Evolutionary conservation across 2,888 invertebrate species (phyloP).

Genomic region (Orthonychiurus folsomi): DNA sequence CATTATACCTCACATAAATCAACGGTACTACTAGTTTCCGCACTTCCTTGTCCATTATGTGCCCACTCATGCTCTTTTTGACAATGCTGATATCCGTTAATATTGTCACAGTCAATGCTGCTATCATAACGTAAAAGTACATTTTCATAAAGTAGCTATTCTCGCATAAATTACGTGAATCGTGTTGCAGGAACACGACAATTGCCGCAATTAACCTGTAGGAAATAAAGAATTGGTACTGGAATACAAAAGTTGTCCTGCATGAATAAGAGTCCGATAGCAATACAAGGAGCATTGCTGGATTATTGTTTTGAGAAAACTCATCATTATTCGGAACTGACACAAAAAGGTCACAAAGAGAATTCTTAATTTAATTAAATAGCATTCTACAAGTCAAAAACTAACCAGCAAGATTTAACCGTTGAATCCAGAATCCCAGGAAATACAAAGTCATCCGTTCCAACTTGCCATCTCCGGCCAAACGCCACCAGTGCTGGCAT

Average conservation of each 20-base stretch:
- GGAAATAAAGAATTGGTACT: too few species aligned
- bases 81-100: neutral
- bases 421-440: conserved; percentile 42
- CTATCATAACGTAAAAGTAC: conserved; percentile 5
- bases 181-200: neutral
- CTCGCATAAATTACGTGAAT: neutral
- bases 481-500: conserved; percentile 51
- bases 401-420: conserved; percentile 8
- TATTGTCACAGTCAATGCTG: neutral
- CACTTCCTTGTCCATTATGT: neutral
- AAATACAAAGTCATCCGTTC: conserved; percentile 51
- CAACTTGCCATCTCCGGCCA: conserved; percentile 49
- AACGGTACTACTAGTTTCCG: neutral
- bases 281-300: neutral
- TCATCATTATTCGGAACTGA: too few species aligned
- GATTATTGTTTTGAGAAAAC: too few species aligned
- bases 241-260: too few species aligned
- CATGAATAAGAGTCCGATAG: neutral
- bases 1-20: conserved; percentile 5
- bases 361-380: too few species aligned
- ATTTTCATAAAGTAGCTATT: neutral
- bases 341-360: too few species aligned
- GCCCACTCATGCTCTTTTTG: neutral
- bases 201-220: conserved; percentile 7
- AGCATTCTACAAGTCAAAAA: too few species aligned